Evolutionary conservation across 2,888 invertebrate species (phyloP).

Genomic region (Drosophila paranaensis): DNA sequence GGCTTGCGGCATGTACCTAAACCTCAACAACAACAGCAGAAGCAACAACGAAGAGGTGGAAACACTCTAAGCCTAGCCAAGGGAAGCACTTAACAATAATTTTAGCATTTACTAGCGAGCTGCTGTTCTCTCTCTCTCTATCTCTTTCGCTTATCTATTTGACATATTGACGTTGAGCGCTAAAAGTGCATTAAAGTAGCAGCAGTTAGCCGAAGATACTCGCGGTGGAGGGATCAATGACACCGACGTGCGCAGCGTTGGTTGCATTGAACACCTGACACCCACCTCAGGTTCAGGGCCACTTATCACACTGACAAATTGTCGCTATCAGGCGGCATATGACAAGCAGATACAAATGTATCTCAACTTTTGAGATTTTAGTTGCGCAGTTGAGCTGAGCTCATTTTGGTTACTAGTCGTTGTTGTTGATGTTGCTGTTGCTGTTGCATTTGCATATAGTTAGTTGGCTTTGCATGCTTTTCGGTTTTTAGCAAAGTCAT

Average conservation of each 20-base stretch:
- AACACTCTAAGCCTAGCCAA: constrained; percentile 9
- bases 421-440: constrained; percentile 26
- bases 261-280: constrained; percentile 56
- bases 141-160: constrained; percentile 75
- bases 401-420: constrained; percentile 45
- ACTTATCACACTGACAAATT: constrained; percentile 67
- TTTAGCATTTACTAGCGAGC: constrained; percentile 44
- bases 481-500: constrained; percentile 75
- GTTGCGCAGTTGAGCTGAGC: constrained; percentile 7
- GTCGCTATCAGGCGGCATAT: constrained; percentile 43
- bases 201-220: constrained; percentile 56
- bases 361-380: constrained; percentile 14
- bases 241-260: background rate
- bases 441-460: constrained; percentile 57
- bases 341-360: constrained; percentile 21
- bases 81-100: constrained; percentile 69
- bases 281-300: constrained; percentile 75
- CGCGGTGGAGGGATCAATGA: constrained; percentile 21
- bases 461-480: constrained; percentile 70
- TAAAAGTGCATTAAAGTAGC: constrained; percentile 82
- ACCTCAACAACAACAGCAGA: constrained; percentile 10
- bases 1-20: constrained; percentile 26
- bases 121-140: constrained; percentile 9
- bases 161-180: constrained; percentile 82
- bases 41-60: constrained; percentile 2